phyloP scores from a whole-genome alignment of 2,888 invertebrate genomes.

The Luffia ferchaultella region DNA sequence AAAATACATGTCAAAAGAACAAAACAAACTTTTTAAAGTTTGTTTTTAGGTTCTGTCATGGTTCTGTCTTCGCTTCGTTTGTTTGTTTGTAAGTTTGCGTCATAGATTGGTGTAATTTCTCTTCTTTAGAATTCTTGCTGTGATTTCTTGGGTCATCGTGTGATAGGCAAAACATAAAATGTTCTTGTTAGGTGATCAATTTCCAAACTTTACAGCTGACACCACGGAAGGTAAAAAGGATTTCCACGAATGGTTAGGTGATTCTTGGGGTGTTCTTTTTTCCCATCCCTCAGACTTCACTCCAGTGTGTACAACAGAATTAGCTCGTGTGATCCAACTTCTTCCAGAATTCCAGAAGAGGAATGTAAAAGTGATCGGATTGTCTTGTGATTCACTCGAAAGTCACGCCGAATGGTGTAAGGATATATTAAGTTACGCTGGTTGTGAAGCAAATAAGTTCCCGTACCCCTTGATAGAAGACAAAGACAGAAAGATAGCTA shows the following conservation, averaged over 20 bases:
- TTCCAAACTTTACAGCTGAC: conserved; percentile 89
- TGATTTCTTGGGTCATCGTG: too few species aligned
- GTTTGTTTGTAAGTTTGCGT: too few species aligned
- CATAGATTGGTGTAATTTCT: too few species aligned
- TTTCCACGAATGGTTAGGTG: conserved; percentile 88
- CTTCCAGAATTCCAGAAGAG: conserved; percentile 73
- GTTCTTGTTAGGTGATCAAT: conserved; percentile 83
- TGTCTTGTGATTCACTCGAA: conserved; percentile 79
- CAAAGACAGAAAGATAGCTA: conserved; percentile 73
- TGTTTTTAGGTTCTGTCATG: too few species aligned
- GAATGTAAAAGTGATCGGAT: conserved; percentile 78
- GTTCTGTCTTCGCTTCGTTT: too few species aligned
- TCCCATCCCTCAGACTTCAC: conserved; percentile 92
- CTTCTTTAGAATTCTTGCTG: too few species aligned
- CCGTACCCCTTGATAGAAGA: conserved; percentile 88
- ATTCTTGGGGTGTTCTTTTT: conserved; percentile 89
- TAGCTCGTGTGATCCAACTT: conserved; percentile 78
- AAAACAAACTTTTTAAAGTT: too few species aligned
- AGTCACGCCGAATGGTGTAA: conserved; percentile 81
- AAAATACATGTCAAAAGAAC: too few species aligned
- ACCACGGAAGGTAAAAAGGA: conserved; percentile 83
- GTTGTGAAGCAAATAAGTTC: conserved; percentile 74
- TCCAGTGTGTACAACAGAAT: conserved; percentile 89
- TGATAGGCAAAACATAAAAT: conserved; percentile 34
- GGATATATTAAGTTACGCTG: conserved; percentile 76